Percentiles rank a stretch among this genome's conserved stretches.
Conservation (phyloP, 2,113 vertebrate genomes). For the Albula goreensis region DNA sequence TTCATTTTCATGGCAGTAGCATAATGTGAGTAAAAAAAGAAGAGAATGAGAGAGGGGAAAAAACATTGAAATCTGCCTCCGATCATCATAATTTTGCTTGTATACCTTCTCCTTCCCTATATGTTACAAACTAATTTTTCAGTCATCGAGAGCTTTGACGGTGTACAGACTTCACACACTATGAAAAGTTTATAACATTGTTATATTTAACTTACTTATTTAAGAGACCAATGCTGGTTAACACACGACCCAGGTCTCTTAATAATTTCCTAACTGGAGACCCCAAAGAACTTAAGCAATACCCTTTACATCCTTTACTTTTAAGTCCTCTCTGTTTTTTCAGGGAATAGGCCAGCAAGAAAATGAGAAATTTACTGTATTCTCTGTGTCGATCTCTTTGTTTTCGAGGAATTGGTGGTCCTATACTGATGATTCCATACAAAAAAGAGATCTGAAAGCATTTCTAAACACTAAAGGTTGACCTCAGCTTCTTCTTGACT, state of each 20-base stretch:
- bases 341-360: constrained; percentile 37
- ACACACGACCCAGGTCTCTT: no score
- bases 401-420: constrained; percentile 11
- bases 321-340: no score
- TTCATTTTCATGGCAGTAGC: constrained; percentile 71
- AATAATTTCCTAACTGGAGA: constrained; percentile 43
- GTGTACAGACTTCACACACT: no score
- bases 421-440: no score
- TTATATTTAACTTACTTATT: no score
- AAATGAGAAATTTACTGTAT: constrained; percentile 34
- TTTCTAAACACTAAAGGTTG: no score
- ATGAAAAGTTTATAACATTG: no score
- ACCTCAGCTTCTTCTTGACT: no score
- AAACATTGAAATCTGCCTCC: constrained; percentile 40
- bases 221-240: no score
- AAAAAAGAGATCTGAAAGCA: no score
- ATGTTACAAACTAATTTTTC: no score
- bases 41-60: constrained; percentile 1
- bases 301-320: constrained; percentile 20
- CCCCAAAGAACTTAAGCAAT: constrained; percentile 44
- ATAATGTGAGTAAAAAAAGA: constrained; percentile 18
- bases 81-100: constrained; percentile 42
- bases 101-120: not conserved
- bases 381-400: constrained; percentile 34
- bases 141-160: no score